Conservation (phyloP, 2,888 invertebrate species). For the Cheilosia variabilis region DNA sequence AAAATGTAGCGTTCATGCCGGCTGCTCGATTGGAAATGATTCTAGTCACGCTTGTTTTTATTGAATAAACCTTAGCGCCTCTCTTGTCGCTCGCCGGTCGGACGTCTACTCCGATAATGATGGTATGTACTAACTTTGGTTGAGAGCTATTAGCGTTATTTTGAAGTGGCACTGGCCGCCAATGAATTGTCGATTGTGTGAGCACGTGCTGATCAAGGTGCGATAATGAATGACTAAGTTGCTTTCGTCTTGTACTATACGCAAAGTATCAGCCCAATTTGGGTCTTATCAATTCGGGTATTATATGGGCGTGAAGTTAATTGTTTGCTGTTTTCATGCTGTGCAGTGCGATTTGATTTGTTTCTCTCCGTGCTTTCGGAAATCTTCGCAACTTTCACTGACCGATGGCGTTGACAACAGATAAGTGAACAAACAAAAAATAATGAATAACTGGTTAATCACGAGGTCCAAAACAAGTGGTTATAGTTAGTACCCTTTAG, state of each 20-base stretch:
- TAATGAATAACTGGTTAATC: too few relatives aligned
- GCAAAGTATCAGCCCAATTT: too few relatives aligned
- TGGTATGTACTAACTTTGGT: not conserved
- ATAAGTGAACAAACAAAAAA: too few relatives aligned
- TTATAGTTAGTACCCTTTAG: too few relatives aligned
- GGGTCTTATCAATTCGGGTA: too few relatives aligned
- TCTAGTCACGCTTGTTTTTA: conserved; percentile 41
- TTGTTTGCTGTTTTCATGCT: not conserved
- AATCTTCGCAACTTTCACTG: not conserved
- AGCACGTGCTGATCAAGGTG: conserved; percentile 1
- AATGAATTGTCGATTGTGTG: conserved; percentile 46
- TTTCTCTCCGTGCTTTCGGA: not conserved
- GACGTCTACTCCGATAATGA: not conserved
- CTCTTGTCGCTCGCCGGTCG: not conserved
- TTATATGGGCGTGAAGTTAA: too few relatives aligned
- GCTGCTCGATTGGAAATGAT: conserved; percentile 51
- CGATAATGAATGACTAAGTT: not conserved
- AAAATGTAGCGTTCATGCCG: conserved; percentile 61
- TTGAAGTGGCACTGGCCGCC: conserved; percentile 2
- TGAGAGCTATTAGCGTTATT: not conserved
- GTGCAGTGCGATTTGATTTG: not conserved
- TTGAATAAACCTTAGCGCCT: conserved; percentile 53
- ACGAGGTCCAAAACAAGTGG: too few relatives aligned
- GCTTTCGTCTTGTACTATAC: not conserved
- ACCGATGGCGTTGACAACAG: not conserved